Conservation (phyloP, 2,888 invertebrate species). For the Corbicula japonica region DNA sequence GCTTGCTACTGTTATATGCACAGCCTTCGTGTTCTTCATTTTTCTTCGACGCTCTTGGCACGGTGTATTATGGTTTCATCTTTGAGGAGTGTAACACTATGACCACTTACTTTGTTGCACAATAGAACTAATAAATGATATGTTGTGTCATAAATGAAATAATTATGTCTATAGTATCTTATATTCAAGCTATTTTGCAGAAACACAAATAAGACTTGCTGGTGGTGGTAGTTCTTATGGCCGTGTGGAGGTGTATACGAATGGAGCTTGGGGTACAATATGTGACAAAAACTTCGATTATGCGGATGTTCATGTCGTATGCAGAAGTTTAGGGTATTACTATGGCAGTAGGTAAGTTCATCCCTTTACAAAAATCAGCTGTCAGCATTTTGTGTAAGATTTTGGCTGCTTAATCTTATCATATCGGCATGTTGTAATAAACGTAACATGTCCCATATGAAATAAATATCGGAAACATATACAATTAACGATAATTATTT, state of each 20-base stretch:
- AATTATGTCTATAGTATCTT: not conserved
- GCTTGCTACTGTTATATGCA: too few species aligned
- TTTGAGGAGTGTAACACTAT: not conserved
- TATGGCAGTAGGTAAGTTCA: slow-evolving; percentile 14
- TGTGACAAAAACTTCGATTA: slow-evolving; percentile 53
- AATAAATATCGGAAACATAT: too few species aligned
- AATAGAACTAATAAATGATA: not conserved
- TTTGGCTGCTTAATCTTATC: too few species aligned
- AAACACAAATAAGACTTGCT: slow-evolving; percentile 40
- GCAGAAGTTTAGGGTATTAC: slow-evolving; percentile 46
- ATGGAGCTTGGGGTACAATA: slow-evolving; percentile 55
- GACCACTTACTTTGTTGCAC: not conserved
- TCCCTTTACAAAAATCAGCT: too few species aligned
- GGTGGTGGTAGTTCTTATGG: slow-evolving; percentile 31
- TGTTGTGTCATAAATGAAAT: not conserved
- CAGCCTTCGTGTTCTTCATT: too few species aligned
- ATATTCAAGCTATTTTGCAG: slow-evolving; percentile 14
- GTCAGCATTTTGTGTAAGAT: too few species aligned
- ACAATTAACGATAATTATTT: too few species aligned
- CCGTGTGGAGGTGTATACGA: slow-evolving; percentile 43
- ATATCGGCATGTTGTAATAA: too few species aligned
- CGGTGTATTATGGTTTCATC: not conserved
- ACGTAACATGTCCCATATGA: too few species aligned
- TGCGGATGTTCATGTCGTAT: slow-evolving; percentile 50
- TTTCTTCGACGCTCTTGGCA: slow-evolving; percentile 22